phyloP scores from a whole-genome alignment of 2,113 vertebrate species.

The Capreolus pygargus region DNA sequence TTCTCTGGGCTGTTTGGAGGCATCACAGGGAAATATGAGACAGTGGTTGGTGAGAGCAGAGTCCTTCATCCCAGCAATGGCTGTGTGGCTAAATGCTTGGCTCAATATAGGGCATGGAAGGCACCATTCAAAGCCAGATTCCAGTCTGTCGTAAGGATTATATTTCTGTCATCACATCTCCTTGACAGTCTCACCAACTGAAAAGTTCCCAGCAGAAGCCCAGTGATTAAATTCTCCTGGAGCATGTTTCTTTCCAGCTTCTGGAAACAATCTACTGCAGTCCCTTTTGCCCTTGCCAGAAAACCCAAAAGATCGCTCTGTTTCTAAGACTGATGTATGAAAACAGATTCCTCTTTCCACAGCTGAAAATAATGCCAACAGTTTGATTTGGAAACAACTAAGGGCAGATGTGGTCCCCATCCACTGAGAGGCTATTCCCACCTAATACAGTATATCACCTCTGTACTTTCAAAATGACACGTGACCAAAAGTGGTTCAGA shows the following conservation, averaged over 20 bases:
- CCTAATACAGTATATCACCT: not conserved
- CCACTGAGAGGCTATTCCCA: constrained; percentile 23
- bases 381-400: constrained; percentile 36
- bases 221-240: constrained; percentile 44
- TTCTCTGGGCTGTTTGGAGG: constrained; percentile 19
- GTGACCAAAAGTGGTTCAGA: constrained; percentile 66
- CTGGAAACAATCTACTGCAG: not conserved
- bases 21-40: constrained; percentile 43
- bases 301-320: constrained; percentile 19
- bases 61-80: not conserved
- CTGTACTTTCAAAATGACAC: constrained; percentile 59
- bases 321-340: constrained; percentile 34
- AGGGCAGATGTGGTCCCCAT: constrained; percentile 17
- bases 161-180: constrained; percentile 65
- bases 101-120: constrained; percentile 52
- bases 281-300: not conserved
- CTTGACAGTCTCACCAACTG: not conserved
- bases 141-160: constrained; percentile 19
- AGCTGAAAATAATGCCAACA: constrained; percentile 46
- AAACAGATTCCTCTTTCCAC: constrained; percentile 52
- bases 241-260: constrained; percentile 46
- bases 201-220: constrained; percentile 52
- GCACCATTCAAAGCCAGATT: constrained; percentile 62
- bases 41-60: not conserved
- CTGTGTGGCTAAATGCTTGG: constrained; percentile 9